A percentile compares a stretch with the other conserved stretches of the same genome.
Conservation (phyloP, 2,888 invertebrate species). For the Tiliacea aurago region DNA sequence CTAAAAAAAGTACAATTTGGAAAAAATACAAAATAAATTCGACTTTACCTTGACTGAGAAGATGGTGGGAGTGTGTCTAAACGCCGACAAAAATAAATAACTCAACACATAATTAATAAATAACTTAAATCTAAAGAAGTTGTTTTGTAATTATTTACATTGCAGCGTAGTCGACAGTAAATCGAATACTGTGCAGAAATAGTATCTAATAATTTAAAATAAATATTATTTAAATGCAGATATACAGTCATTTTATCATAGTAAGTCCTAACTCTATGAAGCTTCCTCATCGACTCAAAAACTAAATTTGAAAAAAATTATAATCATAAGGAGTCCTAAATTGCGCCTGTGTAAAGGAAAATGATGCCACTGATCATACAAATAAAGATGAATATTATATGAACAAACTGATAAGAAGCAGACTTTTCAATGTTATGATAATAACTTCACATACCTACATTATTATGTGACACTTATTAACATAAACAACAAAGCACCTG, state of each 20-base stretch:
- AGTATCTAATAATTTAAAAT: conserved; percentile 48
- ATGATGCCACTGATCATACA: not conserved
- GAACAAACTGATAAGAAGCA: not conserved
- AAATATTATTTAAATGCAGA: conserved; percentile 63
- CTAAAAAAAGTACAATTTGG: conserved; percentile 7
- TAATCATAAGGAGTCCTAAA: not conserved
- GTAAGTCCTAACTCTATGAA: conserved; percentile 40
- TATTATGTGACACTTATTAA: not conserved
- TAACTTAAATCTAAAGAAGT: conserved; percentile 69
- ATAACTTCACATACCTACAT: not conserved
- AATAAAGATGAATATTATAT: conserved; percentile 7
- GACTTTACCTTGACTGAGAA: conserved; percentile 48
- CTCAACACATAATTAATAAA: conserved; percentile 72
- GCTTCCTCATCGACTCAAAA: not conserved
- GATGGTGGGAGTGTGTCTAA: conserved; percentile 84
- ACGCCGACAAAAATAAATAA: conserved; percentile 74
- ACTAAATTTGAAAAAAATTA: not conserved
- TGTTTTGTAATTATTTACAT: conserved; percentile 69
- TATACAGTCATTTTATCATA: conserved; percentile 62
- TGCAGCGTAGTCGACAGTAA: conserved; percentile 30
- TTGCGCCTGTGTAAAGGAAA: not conserved
- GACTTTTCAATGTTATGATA: not conserved
- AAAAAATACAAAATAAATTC: conserved; percentile 33
- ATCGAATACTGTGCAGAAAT: conserved; percentile 43
- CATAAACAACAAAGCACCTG: not conserved